Base-by-base conservation (phyloP, 1,140 invertebrate genomes). In the Nomia melanderi region DNA sequence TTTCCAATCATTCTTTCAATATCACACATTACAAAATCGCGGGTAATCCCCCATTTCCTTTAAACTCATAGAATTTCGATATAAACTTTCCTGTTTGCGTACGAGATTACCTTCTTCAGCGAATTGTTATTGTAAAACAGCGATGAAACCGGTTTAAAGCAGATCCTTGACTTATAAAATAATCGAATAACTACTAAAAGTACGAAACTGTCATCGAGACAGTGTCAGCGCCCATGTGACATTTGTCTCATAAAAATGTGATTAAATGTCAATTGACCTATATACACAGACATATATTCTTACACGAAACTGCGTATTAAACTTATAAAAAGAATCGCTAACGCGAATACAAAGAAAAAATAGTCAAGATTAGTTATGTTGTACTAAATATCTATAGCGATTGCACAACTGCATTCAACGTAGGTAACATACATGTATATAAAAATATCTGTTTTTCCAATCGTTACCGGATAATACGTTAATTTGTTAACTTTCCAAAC, bases 391-490 rank as follows among this genome's bases (percentile, higher is more conserved):
- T 1, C 5, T 75, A 62, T 75, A 62, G 47, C 33, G 39, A 47
- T 54, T 62, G 25, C 33, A 75, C 59, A 73, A 72, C 50, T 73
- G 23, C 8, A 73, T 69, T 36, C 44, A 44, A 44, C 33, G 20
- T 66, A 62, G 11, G 14, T n/a, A n/a, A n/a, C n/a, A n/a, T 62
- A 53, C 1, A 25, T 60, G 8, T 27, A 73, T 14, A 11, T 39
- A 67, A 47, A 62, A 62, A 27, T 29, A 29, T 39, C 23, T 7
- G 56, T 57, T 70, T 50, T 36, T 23, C 29, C 47, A 11, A 12
- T 14, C 33, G 23, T 8, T 17, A 29, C n/a, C 9, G 4, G 2
- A 17, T 56, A 54, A 25, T 62, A 71, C 23, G 27, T 54, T 62
- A 62, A 1, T 50, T 47, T 8, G 36, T 59, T 33, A 20, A 7